These are phyloP conservation scores for Bergia puertoricense DNA, from an alignment of 92 coral and sea anemone genomes.

Conservation along the genomic window DNA sequence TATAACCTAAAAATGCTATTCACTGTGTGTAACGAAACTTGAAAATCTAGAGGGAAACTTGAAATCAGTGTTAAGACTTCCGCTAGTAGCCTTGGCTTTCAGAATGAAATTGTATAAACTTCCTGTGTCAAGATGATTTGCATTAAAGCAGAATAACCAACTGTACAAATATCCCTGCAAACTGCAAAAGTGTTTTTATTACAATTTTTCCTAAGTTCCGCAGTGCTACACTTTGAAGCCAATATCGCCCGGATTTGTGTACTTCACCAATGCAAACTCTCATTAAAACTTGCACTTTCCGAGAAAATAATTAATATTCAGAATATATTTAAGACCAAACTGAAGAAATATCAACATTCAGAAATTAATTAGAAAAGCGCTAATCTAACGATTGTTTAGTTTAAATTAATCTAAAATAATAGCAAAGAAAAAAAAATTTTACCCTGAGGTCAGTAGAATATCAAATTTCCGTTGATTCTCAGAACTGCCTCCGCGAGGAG, in stretches of 20 bases:
- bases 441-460: not conserved
- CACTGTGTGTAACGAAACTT: not conserved
- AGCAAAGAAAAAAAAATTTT: not conserved
- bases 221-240: not conserved
- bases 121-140: slow-evolving; percentile 5
- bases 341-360: not conserved
- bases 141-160: not conserved
- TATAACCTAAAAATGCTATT: not conserved
- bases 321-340: not conserved
- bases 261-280: not conserved
- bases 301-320: not conserved
- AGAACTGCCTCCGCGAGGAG: not conserved
- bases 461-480: slow-evolving; percentile 26
- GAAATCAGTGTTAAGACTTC: slow-evolving; percentile 1
- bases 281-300: not conserved
- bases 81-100: not conserved
- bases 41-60: not conserved
- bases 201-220: not conserved
- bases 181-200: not conserved
- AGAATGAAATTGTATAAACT: not conserved
- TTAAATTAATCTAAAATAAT: not conserved
- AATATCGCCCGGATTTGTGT: not conserved
- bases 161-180: not conserved
- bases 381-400: not conserved
- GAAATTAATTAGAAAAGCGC: not conserved